phyloP scores from a whole-genome alignment of 1,140 invertebrate species.

The Sycophaga agraensis region DNA sequence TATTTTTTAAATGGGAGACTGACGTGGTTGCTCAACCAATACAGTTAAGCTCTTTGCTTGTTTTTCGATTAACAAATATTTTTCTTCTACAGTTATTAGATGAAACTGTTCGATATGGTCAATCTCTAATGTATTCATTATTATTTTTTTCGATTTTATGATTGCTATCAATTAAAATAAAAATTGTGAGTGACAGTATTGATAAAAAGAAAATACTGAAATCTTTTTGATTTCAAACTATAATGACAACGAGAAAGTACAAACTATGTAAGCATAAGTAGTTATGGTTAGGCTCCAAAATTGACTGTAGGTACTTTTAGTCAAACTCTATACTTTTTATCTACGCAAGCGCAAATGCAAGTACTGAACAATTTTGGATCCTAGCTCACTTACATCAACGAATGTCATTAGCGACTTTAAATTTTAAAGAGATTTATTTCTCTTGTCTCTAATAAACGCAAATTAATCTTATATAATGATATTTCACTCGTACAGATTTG shows the following conservation, averaged over 20 bases:
- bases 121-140: slow-evolving; percentile 23
- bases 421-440: slow-evolving; percentile 25
- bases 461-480: slow-evolving; percentile 24
- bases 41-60: slow-evolving; percentile 23
- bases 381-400: slow-evolving; percentile 16
- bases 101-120: slow-evolving; percentile 30
- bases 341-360: slow-evolving; percentile 14
- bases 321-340: neutral
- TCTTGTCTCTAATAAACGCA: slow-evolving; percentile 24
- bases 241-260: neutral
- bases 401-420: slow-evolving; percentile 17
- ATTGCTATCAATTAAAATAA: slow-evolving; percentile 8
- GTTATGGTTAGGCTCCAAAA: slow-evolving; percentile 26
- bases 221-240: slow-evolving; percentile 10
- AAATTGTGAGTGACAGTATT: slow-evolving; percentile 7
- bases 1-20: slow-evolving; percentile 23
- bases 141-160: slow-evolving; percentile 11
- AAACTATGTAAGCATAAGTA: slow-evolving; percentile 16
- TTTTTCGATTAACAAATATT: slow-evolving; percentile 25
- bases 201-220: slow-evolving; percentile 4
- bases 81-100: slow-evolving; percentile 21
- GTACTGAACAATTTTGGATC: slow-evolving; percentile 27
- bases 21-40: slow-evolving; percentile 29
- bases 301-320: slow-evolving; percentile 17
- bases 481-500: slow-evolving; percentile 19